Base-by-base conservation (phyloP, 2,888 invertebrate species). In the Lucinisca nassula region DNA sequence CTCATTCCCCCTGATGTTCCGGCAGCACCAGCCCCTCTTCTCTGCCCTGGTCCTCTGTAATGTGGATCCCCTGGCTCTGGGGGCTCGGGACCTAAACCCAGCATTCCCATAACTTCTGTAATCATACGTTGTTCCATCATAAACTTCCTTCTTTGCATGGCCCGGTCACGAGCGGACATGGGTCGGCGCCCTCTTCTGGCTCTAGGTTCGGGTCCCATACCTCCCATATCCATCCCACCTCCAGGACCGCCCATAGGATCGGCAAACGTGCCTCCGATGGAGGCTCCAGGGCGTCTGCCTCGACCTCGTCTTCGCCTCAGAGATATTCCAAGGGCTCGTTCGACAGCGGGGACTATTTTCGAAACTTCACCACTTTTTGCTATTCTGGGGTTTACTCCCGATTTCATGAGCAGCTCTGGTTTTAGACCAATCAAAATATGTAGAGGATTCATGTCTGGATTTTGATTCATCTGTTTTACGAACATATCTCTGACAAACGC, bases 61-160 rank as follows among this genome's bases (percentile, higher is more conserved):
- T 88, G 88, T 8, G 90, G 90, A 79, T 90, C 90, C 12, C 90
- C 90, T 0, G 90, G 90, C 32, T 90, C 90, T 24, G 86, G 72
- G 1, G 90, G 88, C 67, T 90, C 90, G 14, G 90, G 90, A 12
- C 84, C 90, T 4, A 90, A 61, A 35, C 90, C 90, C 21, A 90
- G 61, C 40, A 84, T 17, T 24, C 81, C 82, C 88, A 90, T 88
- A 77, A 90, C 76, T 81, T 90, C 88, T 1, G 49, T 79, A 76
- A 88, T 84, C 88, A 86, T 84, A 30, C 85, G 27, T 37, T 88
- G 88, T 35, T 90, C 76, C n/a, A 86, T 72, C 86, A 90, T 84
- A 40, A 88, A 88, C 35, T 90, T 79, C 38, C 88, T 37, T 67
- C 90, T 79, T 27, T 73, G 55, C n/a, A 17, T 35, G 10, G 79